phyloP scores from a whole-genome alignment of 2,797 vertebrate genomes.

The Telmatherina bonti region DNA sequence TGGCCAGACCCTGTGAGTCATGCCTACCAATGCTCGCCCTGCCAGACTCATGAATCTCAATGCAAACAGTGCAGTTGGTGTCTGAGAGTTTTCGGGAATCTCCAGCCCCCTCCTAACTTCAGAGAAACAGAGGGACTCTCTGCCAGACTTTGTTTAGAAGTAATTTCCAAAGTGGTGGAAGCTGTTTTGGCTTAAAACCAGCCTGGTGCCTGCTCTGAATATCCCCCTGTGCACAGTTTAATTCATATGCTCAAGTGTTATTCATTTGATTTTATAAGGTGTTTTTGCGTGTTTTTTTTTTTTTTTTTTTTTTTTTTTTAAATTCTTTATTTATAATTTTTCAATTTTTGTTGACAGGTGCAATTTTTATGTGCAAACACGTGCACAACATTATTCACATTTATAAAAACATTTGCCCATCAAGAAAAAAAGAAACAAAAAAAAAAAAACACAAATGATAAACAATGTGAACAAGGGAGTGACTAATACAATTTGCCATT shows the following conservation, averaged over 20 bases:
- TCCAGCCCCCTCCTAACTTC: conserved; percentile 35
- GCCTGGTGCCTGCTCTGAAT: conserved; percentile 39
- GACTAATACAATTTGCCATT: too few species aligned
- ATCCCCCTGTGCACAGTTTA: conserved; percentile 32
- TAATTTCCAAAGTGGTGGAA: conserved; percentile 58
- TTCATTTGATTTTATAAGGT: conserved; percentile 38
- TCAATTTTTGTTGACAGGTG: too few species aligned
- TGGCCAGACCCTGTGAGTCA: conserved; percentile 29
- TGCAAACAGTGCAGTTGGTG: conserved; percentile 66
- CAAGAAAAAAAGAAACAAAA: too few species aligned
- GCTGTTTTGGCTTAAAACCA: conserved; percentile 44
- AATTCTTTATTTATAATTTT: too few species aligned
- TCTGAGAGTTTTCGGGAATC: conserved; percentile 56
- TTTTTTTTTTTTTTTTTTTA: too few species aligned
- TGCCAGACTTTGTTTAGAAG: conserved; percentile 50
- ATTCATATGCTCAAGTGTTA: conserved; percentile 29
- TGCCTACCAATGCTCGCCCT: conserved; percentile 44
- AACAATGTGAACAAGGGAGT: too few species aligned
- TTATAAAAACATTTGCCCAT: too few species aligned
- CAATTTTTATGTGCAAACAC: too few species aligned
- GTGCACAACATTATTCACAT: too few species aligned
- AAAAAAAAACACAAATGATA: too few species aligned
- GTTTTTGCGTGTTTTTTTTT: conserved; percentile 33
- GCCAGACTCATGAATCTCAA: conserved; percentile 68
- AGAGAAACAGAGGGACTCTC: conserved; percentile 14